These are phyloP conservation scores for Bergia sp. DNA, from an alignment of 92 coral and sea anemone species.

Conservation along the genomic window DNA sequence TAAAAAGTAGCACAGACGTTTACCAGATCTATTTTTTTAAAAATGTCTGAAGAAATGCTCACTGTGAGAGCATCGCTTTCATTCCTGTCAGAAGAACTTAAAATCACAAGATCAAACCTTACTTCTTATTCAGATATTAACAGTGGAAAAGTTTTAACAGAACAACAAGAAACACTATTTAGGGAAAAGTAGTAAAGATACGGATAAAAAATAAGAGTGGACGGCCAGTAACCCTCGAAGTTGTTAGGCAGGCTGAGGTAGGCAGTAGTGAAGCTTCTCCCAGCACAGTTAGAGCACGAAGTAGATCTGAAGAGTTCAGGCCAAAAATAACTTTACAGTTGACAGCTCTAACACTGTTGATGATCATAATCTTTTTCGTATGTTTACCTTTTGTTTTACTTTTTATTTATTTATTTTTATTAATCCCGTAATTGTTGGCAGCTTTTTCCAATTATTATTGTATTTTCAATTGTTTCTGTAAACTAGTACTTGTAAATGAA, in stretches of 20 bases:
- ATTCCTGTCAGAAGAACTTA: not conserved
- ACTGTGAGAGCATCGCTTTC: not conserved
- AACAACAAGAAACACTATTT: conserved; percentile 7
- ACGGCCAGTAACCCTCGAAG: not conserved
- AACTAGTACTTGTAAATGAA: too few relatives aligned
- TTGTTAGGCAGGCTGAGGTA: conserved; percentile 13
- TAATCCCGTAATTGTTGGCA: too few relatives aligned
- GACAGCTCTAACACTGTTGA: not conserved
- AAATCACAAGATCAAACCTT: not conserved
- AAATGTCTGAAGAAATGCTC: not conserved
- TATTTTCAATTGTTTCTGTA: too few relatives aligned
- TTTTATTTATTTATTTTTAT: too few relatives aligned
- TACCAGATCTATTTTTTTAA: not conserved
- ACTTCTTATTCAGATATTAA: not conserved
- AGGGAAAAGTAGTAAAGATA: not conserved
- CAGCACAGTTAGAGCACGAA: conserved; percentile 9
- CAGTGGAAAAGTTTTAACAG: not conserved
- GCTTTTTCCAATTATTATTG: too few relatives aligned
- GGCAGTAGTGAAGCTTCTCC: conserved; percentile 6
- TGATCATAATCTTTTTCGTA: not conserved
- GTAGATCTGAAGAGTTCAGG: conserved; percentile 19
- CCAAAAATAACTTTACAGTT: not conserved
- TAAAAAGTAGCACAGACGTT: not conserved
- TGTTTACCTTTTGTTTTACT: too few relatives aligned
- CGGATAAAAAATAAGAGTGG: not conserved